A percentile compares a stretch with the other conserved stretches of the same genome.
Conservation (phyloP, 2,113 vertebrate genomes). For the Osmerus mordax region DNA sequence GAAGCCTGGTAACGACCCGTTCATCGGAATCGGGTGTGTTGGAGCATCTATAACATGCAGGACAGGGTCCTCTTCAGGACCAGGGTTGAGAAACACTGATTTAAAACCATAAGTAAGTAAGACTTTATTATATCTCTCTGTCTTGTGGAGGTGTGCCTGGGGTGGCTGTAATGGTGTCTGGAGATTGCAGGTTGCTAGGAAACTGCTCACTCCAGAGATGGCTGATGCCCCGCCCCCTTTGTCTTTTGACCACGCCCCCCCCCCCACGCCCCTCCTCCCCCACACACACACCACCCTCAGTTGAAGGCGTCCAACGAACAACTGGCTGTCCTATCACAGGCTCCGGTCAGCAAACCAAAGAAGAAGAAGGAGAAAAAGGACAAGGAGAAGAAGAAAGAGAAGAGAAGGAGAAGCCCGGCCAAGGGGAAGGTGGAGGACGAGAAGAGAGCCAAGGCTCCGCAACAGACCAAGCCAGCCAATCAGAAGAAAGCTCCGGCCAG, state of each 20-base stretch:
- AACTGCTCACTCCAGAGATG: too few relatives aligned
- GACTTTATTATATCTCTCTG: too few relatives aligned
- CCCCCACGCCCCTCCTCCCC: conserved; percentile 15
- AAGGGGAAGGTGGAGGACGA: conserved; percentile 87
- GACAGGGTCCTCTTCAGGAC: too few relatives aligned
- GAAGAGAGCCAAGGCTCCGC: conserved; percentile 81
- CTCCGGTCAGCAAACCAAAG: conserved; percentile 98
- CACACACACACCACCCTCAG: conserved; percentile 61
- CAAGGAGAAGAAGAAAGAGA: conserved; percentile 82
- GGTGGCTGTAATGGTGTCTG: neutral
- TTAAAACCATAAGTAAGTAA: too few relatives aligned
- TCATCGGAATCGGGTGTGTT: too few relatives aligned
- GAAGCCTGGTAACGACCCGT: too few relatives aligned
- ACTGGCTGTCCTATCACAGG: conserved; percentile 94
- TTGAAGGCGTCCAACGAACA: conserved; percentile 98
- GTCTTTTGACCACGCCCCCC: conserved; percentile 15
- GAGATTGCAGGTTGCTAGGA: neutral
- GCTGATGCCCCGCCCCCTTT: neutral
- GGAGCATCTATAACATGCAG: too few relatives aligned
- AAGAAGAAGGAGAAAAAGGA: conserved; percentile 97
- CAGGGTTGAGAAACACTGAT: too few relatives aligned
- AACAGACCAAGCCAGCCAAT: conserved; percentile 77
- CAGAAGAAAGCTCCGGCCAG: conserved; percentile 86
- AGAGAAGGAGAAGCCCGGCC: conserved; percentile 70
- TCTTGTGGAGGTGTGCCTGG: too few relatives aligned